Conservation (phyloP, 53 echinoderm and acorn worm species). For the Pentamera pediparva region DNA sequence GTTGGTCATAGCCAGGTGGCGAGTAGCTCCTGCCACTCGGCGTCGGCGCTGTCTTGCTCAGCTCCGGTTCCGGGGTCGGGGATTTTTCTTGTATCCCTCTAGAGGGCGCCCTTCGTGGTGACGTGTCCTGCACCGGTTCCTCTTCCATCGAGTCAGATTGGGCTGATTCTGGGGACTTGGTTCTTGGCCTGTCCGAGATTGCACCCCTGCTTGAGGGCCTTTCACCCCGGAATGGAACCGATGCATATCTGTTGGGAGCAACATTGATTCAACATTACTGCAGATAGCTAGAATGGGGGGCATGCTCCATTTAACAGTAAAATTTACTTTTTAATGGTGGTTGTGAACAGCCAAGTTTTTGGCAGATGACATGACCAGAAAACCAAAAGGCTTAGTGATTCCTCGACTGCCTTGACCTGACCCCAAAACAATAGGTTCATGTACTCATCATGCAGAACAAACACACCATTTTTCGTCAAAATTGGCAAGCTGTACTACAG, state of each 20-base stretch:
- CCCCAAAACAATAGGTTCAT: too few relatives aligned
- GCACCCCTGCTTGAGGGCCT: slow-evolving; percentile 28
- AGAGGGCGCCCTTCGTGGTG: background rate
- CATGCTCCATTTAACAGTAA: too few relatives aligned
- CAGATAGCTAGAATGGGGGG: background rate
- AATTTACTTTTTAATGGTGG: too few relatives aligned
- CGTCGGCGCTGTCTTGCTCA: background rate
- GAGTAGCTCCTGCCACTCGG: background rate
- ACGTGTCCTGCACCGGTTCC: slow-evolving; percentile 17
- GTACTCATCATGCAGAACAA: too few relatives aligned
- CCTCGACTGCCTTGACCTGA: too few relatives aligned
- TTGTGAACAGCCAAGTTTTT: too few relatives aligned
- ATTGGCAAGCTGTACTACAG: too few relatives aligned
- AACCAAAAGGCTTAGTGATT: too few relatives aligned
- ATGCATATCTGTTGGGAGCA: slow-evolving; percentile 60
- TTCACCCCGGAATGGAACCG: slow-evolving; percentile 46
- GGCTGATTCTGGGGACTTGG: slow-evolving; percentile 48
- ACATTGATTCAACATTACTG: background rate
- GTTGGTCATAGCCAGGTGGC: slow-evolving; percentile 8
- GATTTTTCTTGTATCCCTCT: background rate
- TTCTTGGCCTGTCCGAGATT: slow-evolving; percentile 63
- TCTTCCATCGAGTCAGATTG: slow-evolving; percentile 2
- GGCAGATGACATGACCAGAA: too few relatives aligned
- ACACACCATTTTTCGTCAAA: too few relatives aligned
- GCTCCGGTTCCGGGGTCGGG: background rate